phyloP scores from a whole-genome alignment of 1,140 invertebrate species.

The Heliconius eleuchia region DNA sequence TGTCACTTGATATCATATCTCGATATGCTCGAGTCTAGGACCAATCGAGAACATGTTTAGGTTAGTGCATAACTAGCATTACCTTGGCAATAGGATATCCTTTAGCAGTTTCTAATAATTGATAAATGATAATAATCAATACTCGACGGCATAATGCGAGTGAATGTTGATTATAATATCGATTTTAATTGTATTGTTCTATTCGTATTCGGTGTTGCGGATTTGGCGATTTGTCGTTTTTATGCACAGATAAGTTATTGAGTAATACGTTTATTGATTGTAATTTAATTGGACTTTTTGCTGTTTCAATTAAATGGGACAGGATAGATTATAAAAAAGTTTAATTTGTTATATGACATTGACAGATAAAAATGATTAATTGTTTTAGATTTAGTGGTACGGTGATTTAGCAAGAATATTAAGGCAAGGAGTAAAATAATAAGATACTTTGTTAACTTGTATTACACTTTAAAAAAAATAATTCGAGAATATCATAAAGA shows the following conservation, averaged over 20 bases:
- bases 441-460: too few species aligned
- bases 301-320: not conserved
- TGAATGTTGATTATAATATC: conserved; percentile 29
- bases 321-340: not conserved
- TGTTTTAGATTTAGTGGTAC: not conserved
- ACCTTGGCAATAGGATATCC: conserved; percentile 41
- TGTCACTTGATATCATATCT: conserved; percentile 24
- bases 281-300: not conserved
- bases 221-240: conserved; percentile 3
- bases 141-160: conserved; percentile 18
- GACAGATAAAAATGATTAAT: conserved; percentile 1
- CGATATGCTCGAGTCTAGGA: not conserved
- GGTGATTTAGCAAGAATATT: too few species aligned
- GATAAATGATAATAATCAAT: conserved; percentile 35
- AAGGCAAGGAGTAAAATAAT: too few species aligned
- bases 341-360: not conserved
- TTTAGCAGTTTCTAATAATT: conserved; percentile 40
- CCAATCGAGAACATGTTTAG: conserved; percentile 17
- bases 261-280: conserved; percentile 6
- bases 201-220: not conserved
- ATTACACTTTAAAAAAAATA: too few species aligned
- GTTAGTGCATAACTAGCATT: conserved; percentile 19
- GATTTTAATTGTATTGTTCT: conserved; percentile 24
- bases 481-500: too few species aligned
- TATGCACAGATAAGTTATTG: conserved; percentile 7